Evolutionary conservation across 2,888 invertebrate species (phyloP), one percentile per base, ranked within the genome.

Genomic region (Hirudinaria manillensis): DNA sequence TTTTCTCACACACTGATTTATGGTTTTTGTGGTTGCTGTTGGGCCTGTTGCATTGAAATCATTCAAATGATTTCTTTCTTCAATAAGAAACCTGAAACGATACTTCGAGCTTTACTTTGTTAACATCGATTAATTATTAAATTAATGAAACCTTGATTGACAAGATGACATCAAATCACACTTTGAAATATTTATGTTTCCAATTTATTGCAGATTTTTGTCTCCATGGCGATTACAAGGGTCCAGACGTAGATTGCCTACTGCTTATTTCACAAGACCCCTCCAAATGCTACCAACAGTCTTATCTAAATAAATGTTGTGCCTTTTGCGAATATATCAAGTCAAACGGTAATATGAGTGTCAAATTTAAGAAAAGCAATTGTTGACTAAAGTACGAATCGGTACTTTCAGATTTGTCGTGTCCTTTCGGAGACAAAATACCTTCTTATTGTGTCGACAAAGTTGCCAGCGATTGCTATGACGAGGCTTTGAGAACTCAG

Each of bases 201-300:
- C 27, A 7, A 21, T 6, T 72, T 71, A 51, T 36, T 32, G n/a
- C 76, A 82, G 82, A 81, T 71, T 78, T 80, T 53, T 82, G 82
- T 75, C 38, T 74, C 32, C 70, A 76, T 10, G 78, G 78, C 6
- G 77, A 78, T 53, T 76, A 55, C 51, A 72, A 70, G 51, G 78
- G 76, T 4, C 61, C 29, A 0, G 75, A 74, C 7, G 34, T 61
- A 19, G 74, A 76, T n/a, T 68, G 73, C 51, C 32, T 7, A 24
- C 19, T 3, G 6, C 55, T 29, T 16, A 70, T 70, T 27, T 10
- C 53, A 3, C 51, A 70, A 19, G 67, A 65, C 32, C 66, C 77
- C 19, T 68, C 66, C 29, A 61, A 70, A 53, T 77, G 78, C 61
- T 78, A 78, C 66, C n/a, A 65, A 6, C 67, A 74, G 19, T 34